Percentiles rank a stretch among this genome's conserved stretches.
Conservation (phyloP, 2,113 vertebrate species). For the Damaliscus lunatus region DNA sequence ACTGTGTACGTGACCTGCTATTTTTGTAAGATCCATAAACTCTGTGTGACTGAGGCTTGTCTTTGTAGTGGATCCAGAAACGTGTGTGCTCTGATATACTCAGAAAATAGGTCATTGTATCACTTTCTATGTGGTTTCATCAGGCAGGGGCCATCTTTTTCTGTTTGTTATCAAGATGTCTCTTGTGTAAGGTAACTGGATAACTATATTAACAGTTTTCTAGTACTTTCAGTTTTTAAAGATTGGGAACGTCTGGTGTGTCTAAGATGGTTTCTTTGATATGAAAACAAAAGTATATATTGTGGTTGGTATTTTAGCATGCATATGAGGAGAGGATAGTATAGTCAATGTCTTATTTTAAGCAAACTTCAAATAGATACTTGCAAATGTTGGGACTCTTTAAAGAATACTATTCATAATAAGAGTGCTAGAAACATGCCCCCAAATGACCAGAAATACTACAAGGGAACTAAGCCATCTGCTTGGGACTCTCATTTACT, state of each 20-base stretch:
- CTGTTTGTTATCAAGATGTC: not conserved
- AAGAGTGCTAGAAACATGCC: not conserved
- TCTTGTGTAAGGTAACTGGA: not conserved
- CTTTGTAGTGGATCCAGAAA: not conserved
- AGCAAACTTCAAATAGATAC: not conserved
- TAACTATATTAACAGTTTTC: not conserved
- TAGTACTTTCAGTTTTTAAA: not conserved
- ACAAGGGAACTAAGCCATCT: not conserved
- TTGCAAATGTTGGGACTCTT: not conserved
- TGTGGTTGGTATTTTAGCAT: not conserved
- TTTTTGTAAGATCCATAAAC: not conserved
- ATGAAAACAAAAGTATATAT: not conserved
- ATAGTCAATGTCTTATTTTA: not conserved
- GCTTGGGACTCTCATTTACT: not conserved
- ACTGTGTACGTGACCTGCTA: not conserved
- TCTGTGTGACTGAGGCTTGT: not conserved
- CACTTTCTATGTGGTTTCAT: not conserved
- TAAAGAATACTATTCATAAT: not conserved
- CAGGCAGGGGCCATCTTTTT: not conserved
- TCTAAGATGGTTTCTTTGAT: not conserved
- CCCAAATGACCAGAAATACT: not conserved
- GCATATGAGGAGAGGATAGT: not conserved
- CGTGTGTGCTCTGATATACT: not conserved
- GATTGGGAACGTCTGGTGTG: not conserved
- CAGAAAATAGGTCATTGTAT: not conserved